Conservation (phyloP, 2,888 invertebrate genomes). For the Eristalis pertinax region DNA sequence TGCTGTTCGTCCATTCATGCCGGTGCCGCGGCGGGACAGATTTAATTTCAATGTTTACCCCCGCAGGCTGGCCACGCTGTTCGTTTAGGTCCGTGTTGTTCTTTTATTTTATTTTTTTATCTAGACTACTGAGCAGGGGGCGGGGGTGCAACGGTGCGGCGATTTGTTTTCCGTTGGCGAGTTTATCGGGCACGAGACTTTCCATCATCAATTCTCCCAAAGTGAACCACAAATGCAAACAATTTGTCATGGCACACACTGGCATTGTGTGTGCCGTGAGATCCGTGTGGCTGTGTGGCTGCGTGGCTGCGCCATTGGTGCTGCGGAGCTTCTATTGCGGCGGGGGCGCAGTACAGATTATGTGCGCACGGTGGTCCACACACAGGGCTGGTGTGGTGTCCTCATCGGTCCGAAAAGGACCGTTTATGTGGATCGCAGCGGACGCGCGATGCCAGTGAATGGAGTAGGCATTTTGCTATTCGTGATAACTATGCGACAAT, state of each 20-base stretch:
- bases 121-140: slow-evolving; percentile 43
- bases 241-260: slow-evolving; percentile 67
- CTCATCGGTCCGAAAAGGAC: slow-evolving; percentile 47
- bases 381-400: slow-evolving; percentile 61
- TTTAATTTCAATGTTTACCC: slow-evolving; percentile 64
- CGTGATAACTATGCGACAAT: slow-evolving; percentile 73
- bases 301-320: too few species aligned
- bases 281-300: background rate
- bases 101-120: slow-evolving; percentile 58
- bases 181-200: slow-evolving; percentile 70
- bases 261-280: slow-evolving; percentile 39
- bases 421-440: slow-evolving; percentile 52
- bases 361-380: slow-evolving; percentile 63
- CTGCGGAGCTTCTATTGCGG: slow-evolving; percentile 39
- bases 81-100: slow-evolving; percentile 19
- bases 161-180: slow-evolving; percentile 66
- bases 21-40: slow-evolving; percentile 36
- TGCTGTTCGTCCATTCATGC: slow-evolving; percentile 14
- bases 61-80: background rate
- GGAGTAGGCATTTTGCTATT: slow-evolving; percentile 67
- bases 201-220: slow-evolving; percentile 72
- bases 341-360: slow-evolving; percentile 46
- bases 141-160: slow-evolving; percentile 10
- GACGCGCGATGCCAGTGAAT: slow-evolving; percentile 53
- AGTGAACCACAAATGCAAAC: slow-evolving; percentile 73